phyloP scores from a whole-genome alignment of 1,140 invertebrate genomes.

The Rhagoletis zephyria region DNA sequence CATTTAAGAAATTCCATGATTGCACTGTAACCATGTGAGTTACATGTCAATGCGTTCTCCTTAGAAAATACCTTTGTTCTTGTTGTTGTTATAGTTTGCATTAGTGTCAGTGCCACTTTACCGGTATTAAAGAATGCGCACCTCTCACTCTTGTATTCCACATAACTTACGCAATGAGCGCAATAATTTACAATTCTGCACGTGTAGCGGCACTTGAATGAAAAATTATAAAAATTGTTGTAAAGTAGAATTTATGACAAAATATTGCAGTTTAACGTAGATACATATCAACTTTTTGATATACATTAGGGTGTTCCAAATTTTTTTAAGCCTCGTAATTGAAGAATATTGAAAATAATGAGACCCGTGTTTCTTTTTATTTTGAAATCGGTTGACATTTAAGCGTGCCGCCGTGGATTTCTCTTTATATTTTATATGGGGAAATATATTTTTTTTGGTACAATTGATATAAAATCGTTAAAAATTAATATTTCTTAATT shows the following conservation, averaged over 20 bases:
- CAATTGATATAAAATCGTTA: too few species aligned
- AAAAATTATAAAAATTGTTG: neutral
- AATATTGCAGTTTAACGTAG: neutral
- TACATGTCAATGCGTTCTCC: neutral
- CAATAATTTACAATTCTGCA: conserved; percentile 41
- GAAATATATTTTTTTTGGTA: too few species aligned
- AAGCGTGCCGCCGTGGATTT: too few species aligned
- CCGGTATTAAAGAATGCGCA: neutral
- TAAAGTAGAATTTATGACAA: conserved; percentile 48
- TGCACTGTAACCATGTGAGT: neutral
- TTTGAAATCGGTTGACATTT: too few species aligned
- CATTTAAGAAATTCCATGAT: neutral
- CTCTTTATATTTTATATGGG: too few species aligned
- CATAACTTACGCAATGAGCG: conserved; percentile 5
- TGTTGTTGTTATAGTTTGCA: neutral
- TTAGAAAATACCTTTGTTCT: neutral
- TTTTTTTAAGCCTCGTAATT: neutral
- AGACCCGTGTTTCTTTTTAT: too few species aligned
- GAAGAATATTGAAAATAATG: too few species aligned
- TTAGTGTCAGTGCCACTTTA: neutral
- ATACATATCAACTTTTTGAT: too few species aligned
- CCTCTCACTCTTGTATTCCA: neutral
- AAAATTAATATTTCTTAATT: too few species aligned
- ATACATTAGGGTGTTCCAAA: too few species aligned
- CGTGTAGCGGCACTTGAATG: neutral